phyloP scores from a whole-genome alignment of 2,888 invertebrate genomes.

The Morpho deidamia region DNA sequence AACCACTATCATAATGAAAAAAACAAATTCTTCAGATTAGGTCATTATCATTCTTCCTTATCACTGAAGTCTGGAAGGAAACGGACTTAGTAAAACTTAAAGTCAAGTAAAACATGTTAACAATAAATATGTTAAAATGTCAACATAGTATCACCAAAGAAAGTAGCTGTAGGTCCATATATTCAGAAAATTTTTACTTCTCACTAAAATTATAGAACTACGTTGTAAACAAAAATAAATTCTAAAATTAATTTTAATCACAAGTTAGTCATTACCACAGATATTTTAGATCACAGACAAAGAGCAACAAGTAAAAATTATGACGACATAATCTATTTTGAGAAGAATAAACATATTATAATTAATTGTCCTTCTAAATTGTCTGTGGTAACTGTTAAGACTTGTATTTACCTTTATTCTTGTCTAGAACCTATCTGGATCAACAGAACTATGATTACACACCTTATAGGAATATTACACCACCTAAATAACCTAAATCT shows the following conservation, averaged over 20 bases:
- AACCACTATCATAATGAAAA: constrained; percentile 24
- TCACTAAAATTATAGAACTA: constrained; percentile 25
- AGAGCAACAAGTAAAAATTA: too few species aligned
- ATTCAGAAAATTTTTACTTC: constrained; percentile 2
- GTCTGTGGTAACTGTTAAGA: background rate
- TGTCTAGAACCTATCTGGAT: too few species aligned
- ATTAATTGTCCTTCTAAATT: too few species aligned
- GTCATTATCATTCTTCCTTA: constrained; percentile 63
- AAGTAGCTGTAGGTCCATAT: background rate
- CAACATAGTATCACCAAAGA: background rate
- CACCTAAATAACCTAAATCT: too few species aligned
- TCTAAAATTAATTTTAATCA: constrained; percentile 32
- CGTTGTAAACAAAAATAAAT: constrained; percentile 32
- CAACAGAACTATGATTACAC: too few species aligned
- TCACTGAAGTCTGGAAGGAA: constrained; percentile 55
- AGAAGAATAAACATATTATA: too few species aligned
- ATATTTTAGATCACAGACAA: constrained; percentile 13
- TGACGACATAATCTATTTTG: too few species aligned
- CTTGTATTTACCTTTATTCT: background rate
- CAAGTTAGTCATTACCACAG: constrained; percentile 32
- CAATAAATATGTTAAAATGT: background rate
- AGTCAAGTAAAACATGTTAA: background rate
- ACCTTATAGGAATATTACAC: too few species aligned
- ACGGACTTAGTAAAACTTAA: constrained; percentile 23
- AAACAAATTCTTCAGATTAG: constrained; percentile 46